phyloP scores from a whole-genome alignment of 2,888 invertebrate species.

The Ochropleura plecta region DNA sequence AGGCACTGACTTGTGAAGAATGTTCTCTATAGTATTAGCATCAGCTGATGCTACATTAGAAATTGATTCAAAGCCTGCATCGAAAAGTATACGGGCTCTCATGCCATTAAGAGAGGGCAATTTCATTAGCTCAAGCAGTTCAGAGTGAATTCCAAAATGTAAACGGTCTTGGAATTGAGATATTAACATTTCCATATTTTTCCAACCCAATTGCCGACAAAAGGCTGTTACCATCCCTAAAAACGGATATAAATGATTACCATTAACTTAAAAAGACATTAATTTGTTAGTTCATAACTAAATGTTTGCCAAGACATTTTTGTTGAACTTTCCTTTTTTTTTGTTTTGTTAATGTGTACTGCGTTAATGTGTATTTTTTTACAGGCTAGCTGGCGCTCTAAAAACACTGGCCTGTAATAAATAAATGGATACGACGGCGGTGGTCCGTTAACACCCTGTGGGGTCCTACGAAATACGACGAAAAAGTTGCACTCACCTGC shows the following conservation, averaged over 20 bases:
- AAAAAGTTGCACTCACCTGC: slow-evolving; percentile 91
- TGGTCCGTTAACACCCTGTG: neutral
- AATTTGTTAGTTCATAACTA: too few species aligned
- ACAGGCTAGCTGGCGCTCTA: neutral
- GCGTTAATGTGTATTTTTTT: too few species aligned
- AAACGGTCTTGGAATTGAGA: slow-evolving; percentile 98
- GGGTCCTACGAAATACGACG: neutral
- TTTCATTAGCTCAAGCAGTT: slow-evolving; percentile 97
- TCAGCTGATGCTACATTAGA: slow-evolving; percentile 94
- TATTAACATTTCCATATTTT: slow-evolving; percentile 96
- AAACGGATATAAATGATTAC: slow-evolving; percentile 35
- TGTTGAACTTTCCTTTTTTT: neutral
- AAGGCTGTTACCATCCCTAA: slow-evolving; percentile 99
- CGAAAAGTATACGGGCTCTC: slow-evolving; percentile 95
- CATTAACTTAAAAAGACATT: too few species aligned
- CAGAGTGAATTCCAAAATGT: slow-evolving; percentile 98
- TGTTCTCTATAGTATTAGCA: slow-evolving; percentile 92
- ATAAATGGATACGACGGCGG: neutral
- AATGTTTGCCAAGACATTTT: too few species aligned
- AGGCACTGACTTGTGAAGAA: slow-evolving; percentile 94
- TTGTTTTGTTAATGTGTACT: neutral
- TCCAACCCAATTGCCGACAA: slow-evolving; percentile 98
- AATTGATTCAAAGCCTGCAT: slow-evolving; percentile 94
- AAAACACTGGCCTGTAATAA: neutral
- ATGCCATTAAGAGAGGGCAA: slow-evolving; percentile 95